Evolutionary conservation across 2,888 invertebrate genomes (phyloP), one percentile per base, ranked within the genome.

Genomic region (Leucoptera coffeella): DNA sequence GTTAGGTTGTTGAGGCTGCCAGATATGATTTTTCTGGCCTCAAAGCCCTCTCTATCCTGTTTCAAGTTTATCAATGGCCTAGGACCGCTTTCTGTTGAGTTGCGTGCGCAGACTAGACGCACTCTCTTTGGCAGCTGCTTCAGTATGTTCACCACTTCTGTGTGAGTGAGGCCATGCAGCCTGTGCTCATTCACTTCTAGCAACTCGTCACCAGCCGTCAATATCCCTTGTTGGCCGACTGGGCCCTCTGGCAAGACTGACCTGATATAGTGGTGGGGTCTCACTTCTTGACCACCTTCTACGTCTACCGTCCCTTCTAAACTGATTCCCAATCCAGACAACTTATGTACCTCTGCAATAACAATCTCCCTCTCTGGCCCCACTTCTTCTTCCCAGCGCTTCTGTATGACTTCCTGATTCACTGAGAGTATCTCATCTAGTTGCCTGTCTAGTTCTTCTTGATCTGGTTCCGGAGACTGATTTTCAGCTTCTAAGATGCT

Each of bases 291-390:
- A 3, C 97, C 99, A 40, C 90, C 87, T 64, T 97, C 96, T 13
- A 99, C 95, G 50, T 99, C 97, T 9, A 96, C 97, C 0, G 97
- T 99, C 15, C 99, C 97, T 65, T 97, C 96, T 35, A 97, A 75
- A 54, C 94, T 96, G 43, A 99, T 95, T 4, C 97, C 97, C 35
- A 99, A 77, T 27, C 94, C 97, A 44, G 84, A 85, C 43, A 94
- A 81, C 73, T 95, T 95, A 43, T 83, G 84, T 38, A 96, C 74
- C 67, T 95, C 93, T 31, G 93, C 91, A 37, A 95, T 85, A 50
- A 94, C 79, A 49, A 95, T 88, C 54, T 92, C 85, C 42, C 83
- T 85, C 32, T 87, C 85, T 27, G 79, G 75, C 3, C 88, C 90
- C 41, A 93, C 76, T 47, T 92, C 80, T 41, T 77, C 76, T 46